Evolutionary conservation across 2,797 vertebrate genomes (phyloP).

Genomic region (Xenops minutus): DNA sequence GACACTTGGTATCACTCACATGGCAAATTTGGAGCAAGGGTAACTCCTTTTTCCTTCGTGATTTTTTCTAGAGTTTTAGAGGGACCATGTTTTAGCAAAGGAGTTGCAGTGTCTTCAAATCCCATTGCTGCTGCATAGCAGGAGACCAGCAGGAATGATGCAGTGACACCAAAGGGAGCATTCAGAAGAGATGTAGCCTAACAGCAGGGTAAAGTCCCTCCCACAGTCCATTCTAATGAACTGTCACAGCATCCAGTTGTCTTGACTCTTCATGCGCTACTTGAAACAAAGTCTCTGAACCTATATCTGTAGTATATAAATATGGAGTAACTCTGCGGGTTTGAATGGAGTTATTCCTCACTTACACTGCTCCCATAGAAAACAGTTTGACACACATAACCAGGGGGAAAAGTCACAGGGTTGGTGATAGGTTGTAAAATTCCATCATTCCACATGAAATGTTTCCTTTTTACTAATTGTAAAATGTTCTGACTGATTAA

Average conservation of each 20-base stretch:
- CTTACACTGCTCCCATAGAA: neutral
- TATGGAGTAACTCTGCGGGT: neutral
- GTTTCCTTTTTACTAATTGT: slow-evolving; percentile 35
- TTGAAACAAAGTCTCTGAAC: neutral
- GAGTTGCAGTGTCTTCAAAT: neutral
- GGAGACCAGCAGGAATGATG: neutral
- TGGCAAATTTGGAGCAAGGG: neutral
- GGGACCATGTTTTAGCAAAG: slow-evolving; percentile 30
- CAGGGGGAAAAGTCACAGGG: slow-evolving; percentile 15
- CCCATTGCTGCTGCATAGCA: neutral
- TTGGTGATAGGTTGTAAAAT: slow-evolving; percentile 21
- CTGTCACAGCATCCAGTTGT: fast-evolving
- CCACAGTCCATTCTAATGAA: fast-evolving
- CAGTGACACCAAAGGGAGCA: neutral
- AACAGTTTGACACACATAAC: neutral
- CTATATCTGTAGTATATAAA: neutral
- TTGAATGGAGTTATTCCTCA: neutral
- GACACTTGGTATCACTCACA: neutral
- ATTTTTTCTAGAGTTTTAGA: neutral
- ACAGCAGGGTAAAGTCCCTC: neutral
- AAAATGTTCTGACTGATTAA: slow-evolving; percentile 21
- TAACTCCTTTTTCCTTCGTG: neutral
- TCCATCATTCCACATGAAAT: neutral
- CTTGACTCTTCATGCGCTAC: neutral
- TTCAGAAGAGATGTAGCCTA: neutral